These are phyloP conservation scores for Meandrina meandrites DNA, from an alignment of 92 coral and sea anemone genomes.

Conservation along the genomic window DNA sequence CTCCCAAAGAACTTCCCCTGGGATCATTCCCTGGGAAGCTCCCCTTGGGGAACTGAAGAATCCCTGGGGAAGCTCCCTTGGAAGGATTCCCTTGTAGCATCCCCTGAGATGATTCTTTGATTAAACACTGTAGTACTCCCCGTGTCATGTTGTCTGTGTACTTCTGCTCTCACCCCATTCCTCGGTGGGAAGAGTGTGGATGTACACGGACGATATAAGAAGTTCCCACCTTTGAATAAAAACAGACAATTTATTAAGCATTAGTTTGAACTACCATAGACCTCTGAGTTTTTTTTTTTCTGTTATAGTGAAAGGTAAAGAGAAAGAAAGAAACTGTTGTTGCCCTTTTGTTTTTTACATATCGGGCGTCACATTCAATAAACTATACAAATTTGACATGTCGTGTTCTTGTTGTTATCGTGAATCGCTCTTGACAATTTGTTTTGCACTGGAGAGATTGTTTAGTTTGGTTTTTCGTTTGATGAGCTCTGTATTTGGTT, in stretches of 20 bases:
- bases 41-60: no score
- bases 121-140: background rate
- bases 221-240: background rate
- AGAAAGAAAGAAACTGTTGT: background rate
- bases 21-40: background rate
- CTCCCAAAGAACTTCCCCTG: background rate
- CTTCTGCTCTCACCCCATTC: background rate
- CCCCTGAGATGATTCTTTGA: background rate
- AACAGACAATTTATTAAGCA: background rate
- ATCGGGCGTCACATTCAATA: background rate
- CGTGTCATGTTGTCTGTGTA: background rate
- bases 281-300: background rate
- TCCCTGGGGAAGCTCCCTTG: background rate
- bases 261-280: background rate
- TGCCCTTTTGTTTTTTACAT: background rate
- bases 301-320: background rate
- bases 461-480: no score
- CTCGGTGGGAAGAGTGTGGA: no score
- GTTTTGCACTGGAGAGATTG: background rate
- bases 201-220: background rate
- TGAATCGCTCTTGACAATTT: background rate
- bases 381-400: background rate
- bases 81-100: background rate
- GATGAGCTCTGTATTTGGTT: no score
- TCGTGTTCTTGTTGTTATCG: background rate